phyloP scores from a whole-genome alignment of 2,113 vertebrate species.

The Salvelinus fontinalis region DNA sequence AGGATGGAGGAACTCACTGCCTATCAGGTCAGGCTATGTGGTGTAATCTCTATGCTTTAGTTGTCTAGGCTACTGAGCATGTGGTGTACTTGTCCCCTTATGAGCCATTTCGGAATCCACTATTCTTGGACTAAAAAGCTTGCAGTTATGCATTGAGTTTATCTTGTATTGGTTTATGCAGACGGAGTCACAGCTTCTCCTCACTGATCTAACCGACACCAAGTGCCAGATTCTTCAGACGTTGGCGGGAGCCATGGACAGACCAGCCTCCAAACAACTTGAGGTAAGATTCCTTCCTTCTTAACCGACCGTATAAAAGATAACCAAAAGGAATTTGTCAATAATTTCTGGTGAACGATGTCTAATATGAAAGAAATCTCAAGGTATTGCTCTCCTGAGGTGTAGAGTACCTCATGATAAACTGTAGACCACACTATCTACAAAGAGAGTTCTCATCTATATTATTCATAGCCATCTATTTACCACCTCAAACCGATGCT shows the following conservation, averaged over 20 bases:
- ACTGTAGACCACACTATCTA: too few relatives aligned
- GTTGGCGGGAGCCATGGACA: conserved; percentile 81
- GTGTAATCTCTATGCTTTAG: neutral
- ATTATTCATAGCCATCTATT: too few relatives aligned
- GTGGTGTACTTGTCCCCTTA: neutral
- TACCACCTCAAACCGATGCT: too few relatives aligned
- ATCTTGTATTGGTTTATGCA: conserved; percentile 51
- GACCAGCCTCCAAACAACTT: conserved; percentile 84
- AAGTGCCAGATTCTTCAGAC: conserved; percentile 89
- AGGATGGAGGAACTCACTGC: conserved; percentile 81
- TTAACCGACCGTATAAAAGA: neutral
- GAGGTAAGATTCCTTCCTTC: conserved; percentile 78
- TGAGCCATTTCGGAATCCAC: neutral
- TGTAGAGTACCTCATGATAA: too few relatives aligned
- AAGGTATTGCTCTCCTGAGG: too few relatives aligned
- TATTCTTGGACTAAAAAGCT: neutral
- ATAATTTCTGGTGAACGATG: neutral
- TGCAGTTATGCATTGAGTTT: neutral
- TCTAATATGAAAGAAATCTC: too few relatives aligned
- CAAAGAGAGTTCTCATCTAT: too few relatives aligned
- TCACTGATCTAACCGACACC: conserved; percentile 83
- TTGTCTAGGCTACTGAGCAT: neutral
- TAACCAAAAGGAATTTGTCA: neutral
- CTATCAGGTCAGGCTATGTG: conserved; percentile 81
- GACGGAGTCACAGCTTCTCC: conserved; percentile 88